These are phyloP conservation scores for Adela reaumurella DNA, from an alignment of 2,888 invertebrate species.

Conservation along the genomic window DNA sequence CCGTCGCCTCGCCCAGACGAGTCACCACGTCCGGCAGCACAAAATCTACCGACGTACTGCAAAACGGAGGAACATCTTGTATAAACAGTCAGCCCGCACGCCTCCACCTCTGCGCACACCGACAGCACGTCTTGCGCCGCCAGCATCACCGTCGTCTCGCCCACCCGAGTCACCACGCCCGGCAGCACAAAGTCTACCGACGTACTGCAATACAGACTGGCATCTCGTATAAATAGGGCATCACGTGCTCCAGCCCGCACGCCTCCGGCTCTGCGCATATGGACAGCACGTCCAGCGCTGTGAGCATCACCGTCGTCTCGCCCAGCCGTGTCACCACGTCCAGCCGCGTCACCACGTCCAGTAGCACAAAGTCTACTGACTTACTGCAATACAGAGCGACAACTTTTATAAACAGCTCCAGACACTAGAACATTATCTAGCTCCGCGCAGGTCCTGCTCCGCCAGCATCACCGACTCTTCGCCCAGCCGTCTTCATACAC, in stretches of 20 bases:
- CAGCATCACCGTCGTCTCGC: conserved; percentile 77
- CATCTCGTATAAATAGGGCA: no score
- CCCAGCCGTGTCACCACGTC: conserved; percentile 84
- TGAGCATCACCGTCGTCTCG: conserved; percentile 74
- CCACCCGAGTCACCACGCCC: conserved; percentile 81
- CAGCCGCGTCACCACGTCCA: no score
- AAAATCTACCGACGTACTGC: conserved; percentile 67
- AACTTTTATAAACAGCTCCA: no score
- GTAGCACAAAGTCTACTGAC: conserved; percentile 70
- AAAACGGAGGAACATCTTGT: no score
- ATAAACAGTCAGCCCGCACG: conserved; percentile 68
- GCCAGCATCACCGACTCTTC: conserved; percentile 76
- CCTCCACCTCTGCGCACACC: conserved; percentile 68
- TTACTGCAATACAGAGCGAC: no score
- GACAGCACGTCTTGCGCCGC: conserved; percentile 66
- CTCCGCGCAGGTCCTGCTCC: conserved; percentile 67
- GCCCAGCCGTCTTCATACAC: no score
- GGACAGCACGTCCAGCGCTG: conserved; percentile 66
- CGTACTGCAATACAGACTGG: no score
- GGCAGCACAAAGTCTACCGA: conserved; percentile 72
- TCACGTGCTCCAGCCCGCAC: conserved; percentile 68
- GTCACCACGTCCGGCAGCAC: conserved; percentile 78
- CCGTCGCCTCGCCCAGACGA: conserved; percentile 82
- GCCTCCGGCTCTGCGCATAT: conserved; percentile 70
- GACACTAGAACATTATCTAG: conserved; percentile 71